These are phyloP conservation scores for Aradus depressus DNA, from an alignment of 2,888 invertebrate genomes.

Conservation along the genomic window DNA sequence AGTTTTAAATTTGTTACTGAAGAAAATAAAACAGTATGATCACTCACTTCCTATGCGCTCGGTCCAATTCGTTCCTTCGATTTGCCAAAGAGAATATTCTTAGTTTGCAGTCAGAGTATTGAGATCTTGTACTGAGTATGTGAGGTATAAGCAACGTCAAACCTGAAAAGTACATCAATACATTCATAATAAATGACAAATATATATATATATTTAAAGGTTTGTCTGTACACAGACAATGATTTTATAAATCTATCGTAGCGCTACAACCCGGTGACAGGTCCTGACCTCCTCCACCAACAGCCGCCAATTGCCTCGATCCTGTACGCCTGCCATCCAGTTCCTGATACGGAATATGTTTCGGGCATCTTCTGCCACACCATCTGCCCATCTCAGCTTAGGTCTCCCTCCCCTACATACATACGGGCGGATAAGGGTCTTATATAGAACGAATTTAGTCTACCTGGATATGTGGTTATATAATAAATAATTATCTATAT, in stretches of 20 bases:
- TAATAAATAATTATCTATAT: too few species aligned
- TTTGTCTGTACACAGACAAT: not conserved
- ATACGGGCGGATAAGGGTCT: too few species aligned
- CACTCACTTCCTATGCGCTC: slow-evolving; percentile 71
- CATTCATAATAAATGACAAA: not conserved
- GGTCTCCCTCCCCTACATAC: too few species aligned
- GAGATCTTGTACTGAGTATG: slow-evolving; percentile 65
- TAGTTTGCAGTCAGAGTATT: slow-evolving; percentile 66
- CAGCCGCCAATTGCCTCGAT: too few species aligned
- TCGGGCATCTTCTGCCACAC: too few species aligned
- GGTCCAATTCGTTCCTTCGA: slow-evolving; percentile 60
- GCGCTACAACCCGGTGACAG: not conserved
- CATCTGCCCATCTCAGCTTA: too few species aligned
- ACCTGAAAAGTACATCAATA: slow-evolving; percentile 37
- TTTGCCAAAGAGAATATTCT: slow-evolving; percentile 75
- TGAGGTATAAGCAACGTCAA: slow-evolving; percentile 75
- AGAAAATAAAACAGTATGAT: not conserved
- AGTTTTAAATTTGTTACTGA: slow-evolving; percentile 8
- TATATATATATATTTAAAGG: not conserved
- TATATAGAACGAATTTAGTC: too few species aligned
- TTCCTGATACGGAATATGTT: too few species aligned
- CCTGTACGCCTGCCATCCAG: too few species aligned
- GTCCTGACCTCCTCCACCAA: not conserved
- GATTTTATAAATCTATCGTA: not conserved
- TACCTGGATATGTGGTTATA: too few species aligned